phyloP scores from a whole-genome alignment of 2,797 vertebrate species.

The Chelonia mydas region DNA sequence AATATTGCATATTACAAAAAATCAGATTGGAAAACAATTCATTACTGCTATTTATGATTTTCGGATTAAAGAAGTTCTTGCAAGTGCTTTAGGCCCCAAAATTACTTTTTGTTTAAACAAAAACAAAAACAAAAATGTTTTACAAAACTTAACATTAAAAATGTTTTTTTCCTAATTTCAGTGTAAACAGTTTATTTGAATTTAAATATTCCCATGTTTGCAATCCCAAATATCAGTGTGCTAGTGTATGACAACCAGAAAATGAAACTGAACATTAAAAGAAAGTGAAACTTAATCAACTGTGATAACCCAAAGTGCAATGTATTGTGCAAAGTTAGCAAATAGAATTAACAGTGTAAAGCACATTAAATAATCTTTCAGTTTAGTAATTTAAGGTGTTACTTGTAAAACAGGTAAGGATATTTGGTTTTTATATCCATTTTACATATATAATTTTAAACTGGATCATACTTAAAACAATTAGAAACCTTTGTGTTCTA shows the following conservation, averaged over 20 bases:
- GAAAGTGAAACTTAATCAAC: not conserved
- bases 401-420: not conserved
- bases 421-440: not conserved
- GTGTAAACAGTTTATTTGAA: not conserved
- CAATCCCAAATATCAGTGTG: not conserved
- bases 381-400: not conserved
- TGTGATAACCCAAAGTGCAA: not conserved
- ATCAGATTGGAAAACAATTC: constrained; percentile 39
- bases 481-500: not conserved
- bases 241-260: not conserved
- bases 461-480: not conserved
- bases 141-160: constrained; percentile 20
- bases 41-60: constrained; percentile 44
- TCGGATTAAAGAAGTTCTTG: constrained; percentile 21
- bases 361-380: not conserved
- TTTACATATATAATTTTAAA: not conserved
- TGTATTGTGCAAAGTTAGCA: not conserved
- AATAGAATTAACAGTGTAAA: not conserved
- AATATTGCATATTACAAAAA: constrained; percentile 69
- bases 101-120: not conserved
- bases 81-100: constrained; percentile 10
- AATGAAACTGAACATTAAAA: not conserved
- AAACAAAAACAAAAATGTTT: constrained; percentile 6
- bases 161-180: constrained; percentile 42
- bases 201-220: constrained; percentile 41